Evolutionary conservation across 2,113 vertebrate genomes (phyloP).

Genomic region (Muntiacus muntjak): DNA sequence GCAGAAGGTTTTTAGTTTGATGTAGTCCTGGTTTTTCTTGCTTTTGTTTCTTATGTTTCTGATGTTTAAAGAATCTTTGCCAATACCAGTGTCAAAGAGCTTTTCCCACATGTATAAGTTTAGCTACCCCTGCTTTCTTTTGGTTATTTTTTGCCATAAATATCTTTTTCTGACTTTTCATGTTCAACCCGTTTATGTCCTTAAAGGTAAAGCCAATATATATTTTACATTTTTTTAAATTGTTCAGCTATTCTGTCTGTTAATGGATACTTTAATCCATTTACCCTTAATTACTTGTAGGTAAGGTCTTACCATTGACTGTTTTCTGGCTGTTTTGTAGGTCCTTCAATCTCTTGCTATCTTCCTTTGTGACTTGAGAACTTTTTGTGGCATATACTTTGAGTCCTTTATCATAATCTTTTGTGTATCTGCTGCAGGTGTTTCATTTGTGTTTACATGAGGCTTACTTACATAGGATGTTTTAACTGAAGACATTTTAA

Average conservation of each 20-base stretch:
- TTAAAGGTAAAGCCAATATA: neutral
- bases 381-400: neutral
- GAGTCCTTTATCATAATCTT: neutral
- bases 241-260: neutral
- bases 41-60: neutral
- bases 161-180: neutral
- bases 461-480: neutral
- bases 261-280: neutral
- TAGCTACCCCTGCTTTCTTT: neutral
- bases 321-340: neutral
- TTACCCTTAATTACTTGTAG: neutral
- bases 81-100: neutral
- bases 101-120: neutral
- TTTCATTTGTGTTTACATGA: neutral
- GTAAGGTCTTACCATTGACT: neutral
- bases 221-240: neutral
- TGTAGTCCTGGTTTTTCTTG: neutral
- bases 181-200: neutral
- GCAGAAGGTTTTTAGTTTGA: neutral
- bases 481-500: neutral
- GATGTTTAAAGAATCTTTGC: neutral
- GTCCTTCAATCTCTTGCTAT: neutral
- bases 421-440: neutral
- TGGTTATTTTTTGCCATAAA: neutral
- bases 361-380: neutral